Base-by-base conservation (phyloP, 64 coral and sea anemone genomes). In the Stichodactyla helianthus region DNA sequence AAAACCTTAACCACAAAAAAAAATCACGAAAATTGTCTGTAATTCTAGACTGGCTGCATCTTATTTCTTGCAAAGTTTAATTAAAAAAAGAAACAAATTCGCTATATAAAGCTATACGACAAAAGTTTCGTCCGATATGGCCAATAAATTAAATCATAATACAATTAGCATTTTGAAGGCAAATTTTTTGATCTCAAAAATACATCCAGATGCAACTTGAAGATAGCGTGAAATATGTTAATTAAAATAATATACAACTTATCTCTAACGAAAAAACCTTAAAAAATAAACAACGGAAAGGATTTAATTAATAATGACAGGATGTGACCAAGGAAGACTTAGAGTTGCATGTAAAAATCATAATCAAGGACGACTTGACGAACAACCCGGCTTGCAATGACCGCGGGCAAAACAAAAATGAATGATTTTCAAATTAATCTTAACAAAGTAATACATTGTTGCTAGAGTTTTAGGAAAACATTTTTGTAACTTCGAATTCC, bases 231-330 rank as follows among this genome's bases (percentile, higher is more conserved):
- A 22, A 18, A 70, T 70, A 23, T 70, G 62, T 65, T 65, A 65
- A 65, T 20, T 16, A 65, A 19, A 20, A 65, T 65, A 65, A 16
- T 20, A 65, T 19, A 18, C 8, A 16, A 18, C 18, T 68, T 68
- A 74, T 74, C 68, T 26, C 22, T 74, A 28, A 2, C 4, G 10
- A 2, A n/a, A n/a, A 74, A 74, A 27, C 12, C 25, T 74, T 74
- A 74, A 11, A 65, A 74, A 31, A 74, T 74, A 74, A 74, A 74
- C 68, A 74, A 35, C 10, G 25, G 68, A 74, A 74, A 74, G 68
- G 68, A 74, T 74, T 74, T 74, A 74, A 74, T 74, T 74, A 74
- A 74, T 74, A 74, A 74, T 74, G 68, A 74, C 68, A 74, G 26
- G 26, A 74, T 74, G 25, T 23, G 68, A 74, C 12, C 7, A 8